Conservation (phyloP, 2,888 invertebrate genomes). For the Dolomedes plantarius region DNA sequence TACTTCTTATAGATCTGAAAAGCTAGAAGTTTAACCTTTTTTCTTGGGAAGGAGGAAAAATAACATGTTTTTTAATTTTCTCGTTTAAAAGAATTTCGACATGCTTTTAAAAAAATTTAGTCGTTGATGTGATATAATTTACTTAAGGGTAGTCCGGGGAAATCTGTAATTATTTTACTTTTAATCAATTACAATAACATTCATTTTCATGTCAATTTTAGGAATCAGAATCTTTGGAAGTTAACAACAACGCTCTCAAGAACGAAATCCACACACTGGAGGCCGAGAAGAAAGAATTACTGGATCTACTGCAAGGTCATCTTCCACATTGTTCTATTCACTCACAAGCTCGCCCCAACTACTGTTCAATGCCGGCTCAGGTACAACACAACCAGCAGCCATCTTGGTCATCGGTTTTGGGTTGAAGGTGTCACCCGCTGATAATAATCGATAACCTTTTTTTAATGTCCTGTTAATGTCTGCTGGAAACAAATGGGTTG, state of each 20-base stretch:
- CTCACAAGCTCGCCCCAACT: constrained; percentile 4
- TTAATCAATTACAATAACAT: no score
- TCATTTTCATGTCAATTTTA: no score
- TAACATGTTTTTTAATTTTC: no score
- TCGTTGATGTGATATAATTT: no score
- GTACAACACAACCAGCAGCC: constrained; percentile 18
- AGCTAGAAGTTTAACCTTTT: no score
- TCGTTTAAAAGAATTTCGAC: no score
- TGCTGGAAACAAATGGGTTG: constrained; percentile 68
- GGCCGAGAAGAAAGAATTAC: constrained; percentile 60
- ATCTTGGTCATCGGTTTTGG: constrained; percentile 54
- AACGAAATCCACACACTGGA: constrained; percentile 58
- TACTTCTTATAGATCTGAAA: no score
- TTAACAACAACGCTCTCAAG: constrained; percentile 60
- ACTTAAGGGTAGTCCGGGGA: no score
- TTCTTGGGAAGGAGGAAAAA: no score
- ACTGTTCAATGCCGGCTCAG: constrained; percentile 1
- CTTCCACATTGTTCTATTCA: constrained; percentile 59
- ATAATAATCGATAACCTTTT: constrained; percentile 19
- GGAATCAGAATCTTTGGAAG: constrained; percentile 54
- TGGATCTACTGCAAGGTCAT: constrained; percentile 56
- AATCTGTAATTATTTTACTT: no score
- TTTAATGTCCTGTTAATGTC: constrained; percentile 64
- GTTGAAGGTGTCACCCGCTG: constrained; percentile 21
- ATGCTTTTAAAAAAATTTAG: no score